Evolutionary conservation across 2,113 vertebrate genomes (phyloP).

Genomic region (Urocolius indicus): DNA sequence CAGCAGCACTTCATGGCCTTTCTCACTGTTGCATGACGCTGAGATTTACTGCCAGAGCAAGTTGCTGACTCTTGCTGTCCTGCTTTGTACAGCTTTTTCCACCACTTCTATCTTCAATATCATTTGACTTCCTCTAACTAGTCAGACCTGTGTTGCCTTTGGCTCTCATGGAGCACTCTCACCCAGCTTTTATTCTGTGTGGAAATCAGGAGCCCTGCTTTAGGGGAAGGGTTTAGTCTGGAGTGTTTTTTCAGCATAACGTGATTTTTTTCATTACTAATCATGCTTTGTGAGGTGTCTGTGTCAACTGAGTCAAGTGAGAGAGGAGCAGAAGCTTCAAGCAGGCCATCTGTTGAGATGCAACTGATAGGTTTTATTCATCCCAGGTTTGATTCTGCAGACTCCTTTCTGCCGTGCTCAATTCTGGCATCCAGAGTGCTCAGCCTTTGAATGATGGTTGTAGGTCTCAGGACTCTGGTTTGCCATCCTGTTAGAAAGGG

Average conservation of each 20-base stretch:
- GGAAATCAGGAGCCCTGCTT: neutral
- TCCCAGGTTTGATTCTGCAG: neutral
- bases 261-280: neutral
- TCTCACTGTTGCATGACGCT: neutral
- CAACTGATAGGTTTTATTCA: neutral
- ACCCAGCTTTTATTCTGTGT: neutral
- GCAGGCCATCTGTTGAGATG: neutral
- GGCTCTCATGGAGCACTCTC: neutral
- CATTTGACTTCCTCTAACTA: neutral
- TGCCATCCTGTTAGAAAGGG: neutral
- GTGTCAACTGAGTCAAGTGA: neutral
- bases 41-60: neutral
- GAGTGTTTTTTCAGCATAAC: neutral
- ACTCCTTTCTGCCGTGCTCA: neutral
- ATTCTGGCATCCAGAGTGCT: too few relatives aligned
- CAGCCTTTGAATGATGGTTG: neutral
- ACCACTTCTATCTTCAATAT: neutral
- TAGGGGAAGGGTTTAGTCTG: neutral
- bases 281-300: neutral
- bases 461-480: neutral
- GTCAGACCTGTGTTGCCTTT: neutral
- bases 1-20: neutral
- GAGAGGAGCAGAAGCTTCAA: neutral
- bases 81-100: neutral
- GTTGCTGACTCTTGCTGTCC: neutral